A percentile compares a stretch with the other conserved stretches of the same genome.
Conservation (phyloP, 2,797 vertebrate genomes). For the Nyctalus aviator region DNA sequence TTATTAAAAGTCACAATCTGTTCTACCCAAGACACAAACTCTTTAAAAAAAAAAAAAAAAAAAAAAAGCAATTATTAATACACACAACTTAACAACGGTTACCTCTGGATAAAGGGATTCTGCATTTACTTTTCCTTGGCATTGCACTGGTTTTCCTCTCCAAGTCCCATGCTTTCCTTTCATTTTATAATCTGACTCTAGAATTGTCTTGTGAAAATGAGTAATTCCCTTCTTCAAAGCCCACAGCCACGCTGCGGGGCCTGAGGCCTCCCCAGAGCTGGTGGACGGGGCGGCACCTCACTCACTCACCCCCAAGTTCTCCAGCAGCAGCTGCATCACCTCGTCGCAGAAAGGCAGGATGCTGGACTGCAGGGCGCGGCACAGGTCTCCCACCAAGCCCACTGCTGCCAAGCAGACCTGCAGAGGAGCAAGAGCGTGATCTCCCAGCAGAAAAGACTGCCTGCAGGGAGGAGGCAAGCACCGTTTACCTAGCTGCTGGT, state of each 20-base stretch:
- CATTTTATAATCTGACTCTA: constrained; percentile 9
- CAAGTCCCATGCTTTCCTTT: background rate
- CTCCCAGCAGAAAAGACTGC: background rate
- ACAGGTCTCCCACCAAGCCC: constrained; percentile 97
- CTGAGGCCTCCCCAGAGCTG: too few species aligned
- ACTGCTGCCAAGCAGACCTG: constrained; percentile 98
- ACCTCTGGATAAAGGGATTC: background rate
- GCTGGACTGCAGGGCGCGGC: constrained; percentile 95
- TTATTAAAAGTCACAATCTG: background rate
- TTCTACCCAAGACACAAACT: background rate
- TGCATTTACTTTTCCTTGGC: background rate
- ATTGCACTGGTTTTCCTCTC: background rate
- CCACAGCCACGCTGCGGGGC: background rate
- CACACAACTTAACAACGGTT: background rate
- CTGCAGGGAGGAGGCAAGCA: background rate
- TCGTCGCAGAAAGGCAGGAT: constrained; percentile 98
- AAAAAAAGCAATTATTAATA: background rate
- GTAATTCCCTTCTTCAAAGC: background rate
- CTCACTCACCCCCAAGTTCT: constrained; percentile 96
- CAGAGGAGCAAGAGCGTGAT: constrained; percentile 57
- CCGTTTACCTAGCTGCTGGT: background rate
- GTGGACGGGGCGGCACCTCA: too few species aligned
- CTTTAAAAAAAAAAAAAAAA: background rate
- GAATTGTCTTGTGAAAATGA: background rate
- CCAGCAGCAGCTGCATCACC: constrained; percentile 98